Conservation (phyloP, 2,888 invertebrate species). For the Hemistola chrysoprasaria region DNA sequence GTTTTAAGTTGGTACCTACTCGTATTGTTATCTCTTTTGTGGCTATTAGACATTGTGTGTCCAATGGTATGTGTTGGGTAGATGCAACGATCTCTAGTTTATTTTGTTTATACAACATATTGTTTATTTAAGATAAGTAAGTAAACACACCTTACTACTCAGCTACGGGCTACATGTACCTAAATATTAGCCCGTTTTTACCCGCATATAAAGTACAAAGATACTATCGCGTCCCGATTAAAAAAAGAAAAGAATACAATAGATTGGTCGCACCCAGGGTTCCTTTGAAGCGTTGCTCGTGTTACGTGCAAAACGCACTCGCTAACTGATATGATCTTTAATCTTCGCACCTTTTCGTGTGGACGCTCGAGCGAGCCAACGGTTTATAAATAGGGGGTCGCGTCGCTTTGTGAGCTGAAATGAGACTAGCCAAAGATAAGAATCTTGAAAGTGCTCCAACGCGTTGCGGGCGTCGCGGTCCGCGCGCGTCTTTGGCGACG, state of each 20-base stretch:
- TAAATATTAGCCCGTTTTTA: slow-evolving; percentile 17
- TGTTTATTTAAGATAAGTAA: too few relatives aligned
- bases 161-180: background rate
- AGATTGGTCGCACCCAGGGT: slow-evolving; percentile 43
- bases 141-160: too few relatives aligned
- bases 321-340: slow-evolving; percentile 72
- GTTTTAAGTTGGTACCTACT: too few relatives aligned
- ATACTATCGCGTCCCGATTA: slow-evolving; percentile 22
- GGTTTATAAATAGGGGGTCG: slow-evolving; percentile 68
- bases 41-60: too few relatives aligned
- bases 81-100: background rate
- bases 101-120: too few relatives aligned
- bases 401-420: slow-evolving; percentile 72
- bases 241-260: slow-evolving; percentile 46
- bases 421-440: slow-evolving; percentile 71
- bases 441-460: slow-evolving; percentile 71
- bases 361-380: slow-evolving; percentile 54
- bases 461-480: slow-evolving; percentile 26
- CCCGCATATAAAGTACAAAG: slow-evolving; percentile 25
- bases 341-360: slow-evolving; percentile 79
- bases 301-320: slow-evolving; percentile 68
- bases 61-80: too few relatives aligned
- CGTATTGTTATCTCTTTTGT: too few relatives aligned
- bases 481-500: slow-evolving; percentile 26
- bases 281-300: slow-evolving; percentile 52